Base-by-base conservation (phyloP, 92 coral and sea anemone species). In the Zoanthus gigantus region DNA sequence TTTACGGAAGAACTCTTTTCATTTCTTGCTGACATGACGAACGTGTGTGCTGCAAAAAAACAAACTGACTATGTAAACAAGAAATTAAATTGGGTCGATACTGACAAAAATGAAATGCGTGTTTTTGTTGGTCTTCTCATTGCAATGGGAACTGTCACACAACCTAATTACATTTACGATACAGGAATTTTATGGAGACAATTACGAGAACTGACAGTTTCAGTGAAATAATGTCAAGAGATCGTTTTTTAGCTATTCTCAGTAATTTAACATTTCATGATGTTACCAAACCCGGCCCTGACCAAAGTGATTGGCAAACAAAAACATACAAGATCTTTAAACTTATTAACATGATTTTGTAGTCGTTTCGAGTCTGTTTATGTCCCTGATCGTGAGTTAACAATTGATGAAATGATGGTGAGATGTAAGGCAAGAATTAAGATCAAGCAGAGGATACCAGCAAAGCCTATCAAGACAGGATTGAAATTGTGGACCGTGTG, bases 401-500 rank as follows among this genome's bases (percentile, higher is more conserved):
- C 82, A 30, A 61, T 86, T 32, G 83, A 86, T 75, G 89, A 86
- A 23, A 79, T 54, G 73, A 54, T 86, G 83, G 68, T 86, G 63
- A 32, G 31, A 23, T 57, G 89, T 28, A 74, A 74, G 15, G 83
- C 82, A 34, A 57, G 83, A 37, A 48, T 76, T 37, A 52, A 68
- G 12, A 74, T 86, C 83, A 86, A 66, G 4, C 42, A 37, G 83
- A 42, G 71, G 57, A 74, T 74, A 42, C 83, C 83, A 15, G 31
- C 68, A 61, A 86, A 75, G 75, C 89, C 60, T 6, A 79, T 79
- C 13, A 73, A 69, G 10, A 56, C 52, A 2, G 63, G 79, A 7
- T 8, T 75, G 56, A 75, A 47, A 75, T 29, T 75, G 34, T 48
- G 45, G 79, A 58, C 61, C 6, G 68, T 86, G 12, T 76, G 89